Conservation (phyloP, 2,888 invertebrate genomes). For the Geotrupes spiniger region DNA sequence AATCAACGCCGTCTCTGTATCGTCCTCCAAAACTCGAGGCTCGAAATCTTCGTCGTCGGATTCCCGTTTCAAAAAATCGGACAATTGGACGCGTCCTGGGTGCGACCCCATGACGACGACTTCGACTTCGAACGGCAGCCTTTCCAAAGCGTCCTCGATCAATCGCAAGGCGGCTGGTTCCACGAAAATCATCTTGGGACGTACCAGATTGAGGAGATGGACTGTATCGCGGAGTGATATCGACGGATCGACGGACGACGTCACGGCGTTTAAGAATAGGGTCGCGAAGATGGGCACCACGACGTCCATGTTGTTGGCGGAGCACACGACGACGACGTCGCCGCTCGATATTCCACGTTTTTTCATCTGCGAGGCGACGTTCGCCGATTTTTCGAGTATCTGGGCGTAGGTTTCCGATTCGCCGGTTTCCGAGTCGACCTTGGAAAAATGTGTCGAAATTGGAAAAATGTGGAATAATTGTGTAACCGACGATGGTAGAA, state of each 20-base stretch:
- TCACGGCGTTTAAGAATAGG: conserved; percentile 43
- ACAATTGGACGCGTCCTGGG: conserved; percentile 17
- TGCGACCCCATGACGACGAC: conserved; percentile 30
- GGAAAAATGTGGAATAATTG: no score
- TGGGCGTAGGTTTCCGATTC: conserved; percentile 47
- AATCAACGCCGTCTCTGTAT: conserved; percentile 33
- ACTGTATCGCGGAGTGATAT: conserved; percentile 26
- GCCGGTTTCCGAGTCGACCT: conserved; percentile 39
- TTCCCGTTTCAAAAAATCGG: conserved; percentile 23
- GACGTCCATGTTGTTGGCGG: conserved; percentile 47
- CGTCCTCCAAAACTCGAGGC: conserved; percentile 26
- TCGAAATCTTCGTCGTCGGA: conserved; percentile 30
- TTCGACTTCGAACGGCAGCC: conserved; percentile 18
- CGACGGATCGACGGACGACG: conserved; percentile 24
- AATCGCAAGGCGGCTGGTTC: conserved; percentile 21
- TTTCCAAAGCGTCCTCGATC: conserved; percentile 24
- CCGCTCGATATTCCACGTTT: conserved; percentile 43
- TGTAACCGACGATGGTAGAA: no score
- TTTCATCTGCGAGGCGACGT: conserved; percentile 47
- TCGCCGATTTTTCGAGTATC: conserved; percentile 43
- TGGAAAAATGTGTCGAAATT: neutral
- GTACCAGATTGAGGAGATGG: conserved; percentile 25
- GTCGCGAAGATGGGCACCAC: conserved; percentile 49
- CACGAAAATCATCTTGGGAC: conserved; percentile 32
- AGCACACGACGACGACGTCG: conserved; percentile 50